Conservation (phyloP, 2,113 vertebrate species). For the Epinephelus fuscoguttatus region DNA sequence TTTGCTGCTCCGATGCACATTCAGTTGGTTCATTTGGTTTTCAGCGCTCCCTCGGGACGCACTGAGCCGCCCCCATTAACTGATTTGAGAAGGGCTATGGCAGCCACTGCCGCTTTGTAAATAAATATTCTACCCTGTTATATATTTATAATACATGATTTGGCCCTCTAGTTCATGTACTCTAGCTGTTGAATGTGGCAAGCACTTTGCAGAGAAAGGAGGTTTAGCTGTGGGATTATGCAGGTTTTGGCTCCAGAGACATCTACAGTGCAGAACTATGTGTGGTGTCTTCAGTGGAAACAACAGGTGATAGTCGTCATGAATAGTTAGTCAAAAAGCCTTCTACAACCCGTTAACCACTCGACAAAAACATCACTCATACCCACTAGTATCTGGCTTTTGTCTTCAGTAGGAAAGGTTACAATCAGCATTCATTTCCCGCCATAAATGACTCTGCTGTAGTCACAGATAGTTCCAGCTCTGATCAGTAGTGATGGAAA, state of each 20-base stretch:
- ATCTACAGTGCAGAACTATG: not conserved
- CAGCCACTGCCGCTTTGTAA: conserved; percentile 47
- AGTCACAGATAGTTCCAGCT: too few species aligned
- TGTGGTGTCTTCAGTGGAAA: not conserved
- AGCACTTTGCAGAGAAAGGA: not conserved
- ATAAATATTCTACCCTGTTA: conserved; percentile 55
- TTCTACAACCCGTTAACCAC: too few species aligned
- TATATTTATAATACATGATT: conserved; percentile 49
- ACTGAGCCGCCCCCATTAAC: conserved; percentile 65
- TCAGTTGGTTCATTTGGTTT: conserved; percentile 70
- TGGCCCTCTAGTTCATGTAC: conserved; percentile 7
- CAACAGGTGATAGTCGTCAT: conserved; percentile 20
- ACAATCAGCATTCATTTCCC: too few species aligned
- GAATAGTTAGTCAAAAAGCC: not conserved
- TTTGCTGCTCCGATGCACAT: conserved; percentile 67
- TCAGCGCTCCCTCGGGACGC: conserved; percentile 57
- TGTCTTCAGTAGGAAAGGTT: too few species aligned
- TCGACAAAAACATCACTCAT: too few species aligned
- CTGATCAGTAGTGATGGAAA: too few species aligned
- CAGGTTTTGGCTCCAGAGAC: conserved; percentile 7
- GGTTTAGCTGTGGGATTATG: not conserved
- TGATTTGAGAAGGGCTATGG: conserved; percentile 53
- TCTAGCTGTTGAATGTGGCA: conserved; percentile 4
- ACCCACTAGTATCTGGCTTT: too few species aligned
- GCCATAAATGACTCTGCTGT: too few species aligned